Percentiles rank a stretch among this genome's conserved stretches.
Conservation (phyloP, 2,113 vertebrate species). For the Vimba vimba region DNA sequence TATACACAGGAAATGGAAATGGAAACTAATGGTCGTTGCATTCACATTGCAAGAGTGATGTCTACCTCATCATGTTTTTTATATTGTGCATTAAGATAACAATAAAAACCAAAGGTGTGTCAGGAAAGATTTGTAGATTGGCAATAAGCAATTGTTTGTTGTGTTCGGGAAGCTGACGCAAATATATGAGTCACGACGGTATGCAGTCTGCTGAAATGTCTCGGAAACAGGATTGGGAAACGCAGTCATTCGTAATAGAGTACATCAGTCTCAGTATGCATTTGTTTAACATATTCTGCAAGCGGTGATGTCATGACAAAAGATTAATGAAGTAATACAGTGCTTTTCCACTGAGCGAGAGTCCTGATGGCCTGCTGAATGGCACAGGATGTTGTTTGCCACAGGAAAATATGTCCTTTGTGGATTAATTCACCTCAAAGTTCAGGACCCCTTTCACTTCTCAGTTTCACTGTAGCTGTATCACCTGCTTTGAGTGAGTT, state of each 20-base stretch:
- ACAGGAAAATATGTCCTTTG: slow-evolving; percentile 26
- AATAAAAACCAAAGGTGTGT: neutral
- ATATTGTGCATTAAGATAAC: neutral
- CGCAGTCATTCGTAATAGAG: neutral
- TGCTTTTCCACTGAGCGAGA: slow-evolving; percentile 18
- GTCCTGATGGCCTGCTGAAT: neutral
- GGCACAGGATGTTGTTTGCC: neutral
- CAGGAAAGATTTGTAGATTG: slow-evolving; percentile 14
- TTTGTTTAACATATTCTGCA: slow-evolving; percentile 29
- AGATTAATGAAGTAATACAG: slow-evolving; percentile 35
- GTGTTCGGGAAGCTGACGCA: neutral
- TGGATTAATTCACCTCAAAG: slow-evolving; percentile 15
- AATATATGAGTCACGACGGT: neutral
- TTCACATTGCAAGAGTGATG: neutral
- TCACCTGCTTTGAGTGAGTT: neutral
- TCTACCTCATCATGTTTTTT: neutral
- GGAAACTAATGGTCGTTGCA: neutral
- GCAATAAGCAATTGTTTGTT: neutral
- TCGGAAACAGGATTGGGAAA: neutral
- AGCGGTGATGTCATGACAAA: neutral
- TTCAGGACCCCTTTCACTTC: neutral
- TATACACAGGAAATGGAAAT: neutral
- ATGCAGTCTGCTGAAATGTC: neutral
- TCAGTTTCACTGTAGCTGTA: neutral
- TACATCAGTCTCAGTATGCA: neutral